Conservation (phyloP, 2,113 vertebrate genomes). For the Uria lomvia region DNA sequence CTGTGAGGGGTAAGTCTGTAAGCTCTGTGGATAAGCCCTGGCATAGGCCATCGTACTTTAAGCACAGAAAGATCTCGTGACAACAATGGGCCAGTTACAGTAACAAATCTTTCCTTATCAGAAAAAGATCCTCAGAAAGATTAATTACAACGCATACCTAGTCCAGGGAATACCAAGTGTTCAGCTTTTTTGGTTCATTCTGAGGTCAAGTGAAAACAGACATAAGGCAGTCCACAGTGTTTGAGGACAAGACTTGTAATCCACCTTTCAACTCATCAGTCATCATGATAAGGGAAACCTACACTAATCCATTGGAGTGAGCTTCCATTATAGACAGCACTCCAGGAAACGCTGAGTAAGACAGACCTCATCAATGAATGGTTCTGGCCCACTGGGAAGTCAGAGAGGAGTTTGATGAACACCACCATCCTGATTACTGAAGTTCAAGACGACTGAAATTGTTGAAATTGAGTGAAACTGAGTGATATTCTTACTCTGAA, state of each 20-base stretch:
- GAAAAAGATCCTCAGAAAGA: neutral
- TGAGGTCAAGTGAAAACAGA: neutral
- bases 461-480: too few species aligned
- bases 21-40: neutral
- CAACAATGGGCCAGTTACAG: neutral
- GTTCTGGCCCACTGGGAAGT: neutral
- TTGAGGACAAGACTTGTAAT: neutral
- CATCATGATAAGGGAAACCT: neutral
- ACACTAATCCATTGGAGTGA: neutral
- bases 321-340: neutral
- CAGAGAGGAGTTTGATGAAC: neutral
- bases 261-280: neutral
- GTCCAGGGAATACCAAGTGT: neutral
- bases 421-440: neutral
- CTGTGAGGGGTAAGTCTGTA: neutral
- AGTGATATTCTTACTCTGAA: neutral
- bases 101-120: slow-evolving; percentile 17
- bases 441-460: neutral
- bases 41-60: neutral
- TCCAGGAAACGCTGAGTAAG: neutral
- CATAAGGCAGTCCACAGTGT: neutral
- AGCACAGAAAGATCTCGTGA: neutral
- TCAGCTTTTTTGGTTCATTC: slow-evolving; percentile 1
- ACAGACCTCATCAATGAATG: neutral
- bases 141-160: neutral